A percentile compares a stretch with the other conserved stretches of the same genome.
Conservation (phyloP, 2,888 invertebrate species). For the Eilema griseolum region DNA sequence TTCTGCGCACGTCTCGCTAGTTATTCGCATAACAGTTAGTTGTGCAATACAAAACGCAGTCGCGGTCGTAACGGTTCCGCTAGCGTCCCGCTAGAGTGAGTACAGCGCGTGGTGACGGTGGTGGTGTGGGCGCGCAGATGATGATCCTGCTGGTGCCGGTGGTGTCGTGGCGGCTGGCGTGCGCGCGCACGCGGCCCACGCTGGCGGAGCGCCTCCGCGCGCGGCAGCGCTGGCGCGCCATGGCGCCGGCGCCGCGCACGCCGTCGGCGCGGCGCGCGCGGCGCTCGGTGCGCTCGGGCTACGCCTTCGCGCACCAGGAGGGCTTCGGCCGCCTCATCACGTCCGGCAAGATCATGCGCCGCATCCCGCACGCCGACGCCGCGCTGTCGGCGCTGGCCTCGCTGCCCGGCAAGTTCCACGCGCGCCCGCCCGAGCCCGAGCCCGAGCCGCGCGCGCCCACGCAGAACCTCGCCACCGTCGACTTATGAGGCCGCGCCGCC, state of each 20-base stretch:
- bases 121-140: conserved; percentile 74
- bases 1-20: no score
- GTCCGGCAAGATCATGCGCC: conserved; percentile 97
- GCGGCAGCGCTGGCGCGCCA: conserved; percentile 90
- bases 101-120: no score
- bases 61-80: no score
- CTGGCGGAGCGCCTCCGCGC: conserved; percentile 96
- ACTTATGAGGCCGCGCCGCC: conserved; percentile 85
- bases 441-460: conserved; percentile 87
- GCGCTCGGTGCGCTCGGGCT: conserved; percentile 96
- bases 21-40: no score
- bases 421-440: conserved; percentile 90
- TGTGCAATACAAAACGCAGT: no score
- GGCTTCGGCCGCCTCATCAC: conserved; percentile 92
- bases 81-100: no score
- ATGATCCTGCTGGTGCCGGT: conserved; percentile 97
- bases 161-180: conserved; percentile 97
- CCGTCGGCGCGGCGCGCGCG: conserved; percentile 96
- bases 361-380: conserved; percentile 92
- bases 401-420: conserved; percentile 88
- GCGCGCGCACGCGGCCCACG: conserved; percentile 96
- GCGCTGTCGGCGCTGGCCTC: conserved; percentile 89
- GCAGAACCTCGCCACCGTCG: conserved; percentile 91
- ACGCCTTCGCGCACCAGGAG: conserved; percentile 98
- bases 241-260: conserved; percentile 93